Evolutionary conservation across 2,113 vertebrate species (phyloP).

Genomic region (Benitochromis conjunctus): DNA sequence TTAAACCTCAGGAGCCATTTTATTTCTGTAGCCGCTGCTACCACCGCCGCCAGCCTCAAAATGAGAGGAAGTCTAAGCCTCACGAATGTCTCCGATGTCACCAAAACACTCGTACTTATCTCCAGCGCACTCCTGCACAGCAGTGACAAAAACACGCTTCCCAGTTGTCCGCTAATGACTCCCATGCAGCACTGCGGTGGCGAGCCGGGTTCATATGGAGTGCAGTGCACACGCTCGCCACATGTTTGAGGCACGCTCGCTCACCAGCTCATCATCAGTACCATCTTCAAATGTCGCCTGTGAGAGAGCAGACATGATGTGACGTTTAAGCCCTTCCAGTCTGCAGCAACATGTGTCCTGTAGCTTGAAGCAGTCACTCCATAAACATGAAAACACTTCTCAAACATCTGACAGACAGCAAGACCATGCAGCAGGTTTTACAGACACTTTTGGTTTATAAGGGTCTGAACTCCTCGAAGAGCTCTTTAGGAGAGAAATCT

Average conservation of each 20-base stretch:
- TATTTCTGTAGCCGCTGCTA: background rate
- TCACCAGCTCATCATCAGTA: background rate
- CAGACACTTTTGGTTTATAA: background rate
- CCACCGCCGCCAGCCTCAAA: background rate
- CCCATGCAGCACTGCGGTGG: constrained; percentile 3
- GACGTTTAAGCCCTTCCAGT: background rate
- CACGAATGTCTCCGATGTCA: constrained; percentile 4
- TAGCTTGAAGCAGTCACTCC: background rate
- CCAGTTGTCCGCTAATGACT: constrained; percentile 27
- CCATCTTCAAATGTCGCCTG: background rate
- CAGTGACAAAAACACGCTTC: constrained; percentile 3
- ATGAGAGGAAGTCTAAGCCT: background rate
- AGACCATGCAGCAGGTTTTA: background rate
- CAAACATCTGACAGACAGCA: background rate
- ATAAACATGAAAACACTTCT: background rate
- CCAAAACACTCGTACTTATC: background rate
- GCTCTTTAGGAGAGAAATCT: background rate
- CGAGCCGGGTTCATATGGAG: constrained; percentile 33
- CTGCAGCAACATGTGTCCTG: background rate
- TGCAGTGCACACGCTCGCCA: constrained; percentile 17
- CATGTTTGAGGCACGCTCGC: constrained; percentile 12
- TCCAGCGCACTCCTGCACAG: background rate
- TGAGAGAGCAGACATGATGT: background rate
- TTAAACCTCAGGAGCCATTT: background rate
- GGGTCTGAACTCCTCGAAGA: background rate